Evolutionary conservation across 2,113 vertebrate species (phyloP).

Genomic region (Mobula hypostoma): DNA sequence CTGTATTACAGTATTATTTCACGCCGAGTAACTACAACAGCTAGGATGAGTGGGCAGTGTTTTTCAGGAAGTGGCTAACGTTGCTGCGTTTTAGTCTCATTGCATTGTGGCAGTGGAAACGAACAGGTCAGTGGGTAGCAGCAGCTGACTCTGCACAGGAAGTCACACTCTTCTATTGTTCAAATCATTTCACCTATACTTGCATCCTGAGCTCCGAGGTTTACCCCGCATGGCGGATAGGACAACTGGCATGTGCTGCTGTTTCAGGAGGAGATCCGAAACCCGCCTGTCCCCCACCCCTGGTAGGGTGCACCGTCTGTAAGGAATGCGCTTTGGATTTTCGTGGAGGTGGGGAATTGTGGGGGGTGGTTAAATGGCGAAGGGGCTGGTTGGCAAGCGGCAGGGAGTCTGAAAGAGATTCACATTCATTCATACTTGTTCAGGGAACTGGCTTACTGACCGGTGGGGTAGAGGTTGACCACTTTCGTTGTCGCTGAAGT

Average conservation of each 20-base stretch:
- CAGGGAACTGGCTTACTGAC: too few relatives aligned
- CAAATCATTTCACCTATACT: neutral
- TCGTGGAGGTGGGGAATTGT: neutral
- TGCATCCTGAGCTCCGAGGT: neutral
- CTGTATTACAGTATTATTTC: neutral
- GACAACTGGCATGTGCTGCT: neutral
- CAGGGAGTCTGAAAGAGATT: neutral
- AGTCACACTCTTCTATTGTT: neutral
- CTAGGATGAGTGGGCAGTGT: neutral
- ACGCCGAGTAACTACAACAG: too few relatives aligned
- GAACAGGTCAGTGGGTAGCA: neutral
- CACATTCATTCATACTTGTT: too few relatives aligned
- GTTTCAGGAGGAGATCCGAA: neutral
- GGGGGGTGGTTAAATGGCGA: too few relatives aligned
- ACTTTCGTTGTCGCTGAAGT: too few relatives aligned
- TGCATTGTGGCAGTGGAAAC: neutral
- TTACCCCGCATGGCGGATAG: too few relatives aligned
- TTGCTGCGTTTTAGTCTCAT: neutral
- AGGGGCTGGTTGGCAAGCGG: neutral
- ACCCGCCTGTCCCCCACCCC: neutral
- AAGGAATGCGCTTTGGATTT: neutral
- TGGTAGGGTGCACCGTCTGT: neutral
- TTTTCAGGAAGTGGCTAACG: constrained; percentile 10
- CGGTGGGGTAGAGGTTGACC: too few relatives aligned
- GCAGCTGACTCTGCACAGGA: neutral